These are phyloP conservation scores for Zaprionus ghesquierei DNA, from an alignment of 1,140 invertebrate species.

Conservation along the genomic window DNA sequence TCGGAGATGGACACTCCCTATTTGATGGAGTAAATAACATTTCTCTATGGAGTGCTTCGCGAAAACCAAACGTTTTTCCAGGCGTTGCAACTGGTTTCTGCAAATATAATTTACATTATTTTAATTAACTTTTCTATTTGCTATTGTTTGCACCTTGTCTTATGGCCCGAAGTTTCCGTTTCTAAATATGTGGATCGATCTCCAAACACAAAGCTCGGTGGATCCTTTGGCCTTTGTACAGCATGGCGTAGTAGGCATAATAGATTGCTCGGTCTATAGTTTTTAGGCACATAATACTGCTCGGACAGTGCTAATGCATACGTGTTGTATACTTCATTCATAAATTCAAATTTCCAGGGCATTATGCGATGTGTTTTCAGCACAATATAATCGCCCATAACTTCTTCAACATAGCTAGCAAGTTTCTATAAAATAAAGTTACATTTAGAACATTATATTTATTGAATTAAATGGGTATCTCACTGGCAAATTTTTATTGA, in stretches of 20 bases:
- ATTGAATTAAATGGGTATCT: not conserved
- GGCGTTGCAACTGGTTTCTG: not conserved
- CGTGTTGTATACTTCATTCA: slow-evolving; percentile 76
- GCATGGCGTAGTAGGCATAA: slow-evolving; percentile 43
- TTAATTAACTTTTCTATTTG: not conserved
- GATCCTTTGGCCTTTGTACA: slow-evolving; percentile 51
- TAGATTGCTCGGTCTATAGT: slow-evolving; percentile 36
- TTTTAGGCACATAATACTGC: slow-evolving; percentile 47
- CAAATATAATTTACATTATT: not conserved
- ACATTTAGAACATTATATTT: not conserved
- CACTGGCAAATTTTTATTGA: slow-evolving; percentile 54
- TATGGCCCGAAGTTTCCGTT: not conserved
- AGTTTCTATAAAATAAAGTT: slow-evolving; percentile 45
- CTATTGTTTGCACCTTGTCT: not conserved
- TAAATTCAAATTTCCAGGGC: slow-evolving; percentile 79
- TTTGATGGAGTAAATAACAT: slow-evolving; percentile 69
- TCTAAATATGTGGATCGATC: slow-evolving; percentile 66
- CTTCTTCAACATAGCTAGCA: slow-evolving; percentile 58
- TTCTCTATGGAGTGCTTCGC: slow-evolving; percentile 70
- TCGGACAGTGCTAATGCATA: slow-evolving; percentile 63
- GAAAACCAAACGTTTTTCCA: slow-evolving; percentile 62
- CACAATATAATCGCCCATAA: slow-evolving; percentile 75
- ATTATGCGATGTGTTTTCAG: slow-evolving; percentile 70
- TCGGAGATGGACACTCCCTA: slow-evolving; percentile 56
- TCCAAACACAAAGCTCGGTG: slow-evolving; percentile 60